Evolutionary conservation across 2,113 vertebrate genomes (phyloP), one percentile per base, ranked within the genome.

Genomic region (Fulica atra): DNA sequence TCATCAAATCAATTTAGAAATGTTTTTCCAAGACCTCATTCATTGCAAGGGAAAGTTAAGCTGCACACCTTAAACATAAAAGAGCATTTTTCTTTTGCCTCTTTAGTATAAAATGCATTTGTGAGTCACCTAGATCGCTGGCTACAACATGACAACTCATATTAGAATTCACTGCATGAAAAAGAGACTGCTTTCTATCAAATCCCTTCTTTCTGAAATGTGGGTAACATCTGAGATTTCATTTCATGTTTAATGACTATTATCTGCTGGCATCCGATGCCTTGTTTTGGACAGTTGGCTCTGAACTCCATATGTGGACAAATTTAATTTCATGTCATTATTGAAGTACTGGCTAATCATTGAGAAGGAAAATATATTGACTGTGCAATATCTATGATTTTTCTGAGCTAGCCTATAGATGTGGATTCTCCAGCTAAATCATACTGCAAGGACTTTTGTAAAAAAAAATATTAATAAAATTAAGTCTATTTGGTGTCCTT

Each of bases 361-460:
- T 10, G 2, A 12, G 14, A 81, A 46, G 12, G 2, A 31, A 44
- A 24, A 20, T 0, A 10, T 38, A 23, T 2, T 56, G 21, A 19
- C 4, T 42, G 5, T 40, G 2, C 4, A 68, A 6, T 16, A 68
- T 19, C 3, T n/a, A 48, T 6, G 16, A 57, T 21, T 70, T 77
- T 54, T 71, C n/a, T 0, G 12, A n/a, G 7, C 4, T 5, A 11
- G 2, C 9, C 9, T 66, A 8, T 57, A 19, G 20, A 18, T 38
- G 7, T 31, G 9, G 11, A 33, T 81, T 48, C n/a, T 73, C 78
- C 26, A 21, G 10, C 5, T 79, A 46, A 81, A 44, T 71, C 3
- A 15, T 17, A 57, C 5, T 54, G 3, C 14, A 79, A 78, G 7
- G 53, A 29, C 10, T 72, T 68, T 16, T 19, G 20, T 13, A 33